phyloP scores from a whole-genome alignment of 2,888 invertebrate genomes.

The Heliconius charithonia region DNA sequence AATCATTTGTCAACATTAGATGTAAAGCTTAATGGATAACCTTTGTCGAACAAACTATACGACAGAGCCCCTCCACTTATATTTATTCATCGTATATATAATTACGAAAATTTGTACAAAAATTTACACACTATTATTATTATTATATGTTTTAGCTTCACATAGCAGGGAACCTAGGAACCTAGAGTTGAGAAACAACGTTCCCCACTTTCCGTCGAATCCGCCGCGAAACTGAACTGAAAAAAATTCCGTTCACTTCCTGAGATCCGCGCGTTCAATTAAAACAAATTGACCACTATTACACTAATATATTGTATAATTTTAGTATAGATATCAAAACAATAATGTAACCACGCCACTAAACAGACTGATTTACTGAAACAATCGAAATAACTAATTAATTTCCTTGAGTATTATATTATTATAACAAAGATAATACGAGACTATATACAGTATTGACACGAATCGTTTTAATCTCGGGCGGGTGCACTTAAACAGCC shows the following conservation, averaged over 20 bases:
- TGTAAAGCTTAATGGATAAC: constrained; percentile 9
- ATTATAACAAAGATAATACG: constrained; percentile 10
- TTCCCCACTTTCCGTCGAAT: too few relatives aligned
- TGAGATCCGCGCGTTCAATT: too few relatives aligned
- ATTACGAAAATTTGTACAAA: too few relatives aligned
- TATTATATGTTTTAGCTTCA: too few relatives aligned
- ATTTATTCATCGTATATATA: background rate
- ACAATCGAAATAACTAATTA: constrained; percentile 17
- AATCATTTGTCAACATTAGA: constrained; percentile 19
- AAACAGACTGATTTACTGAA: constrained; percentile 34
- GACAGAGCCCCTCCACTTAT: background rate
- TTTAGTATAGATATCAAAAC: background rate
- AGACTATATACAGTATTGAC: constrained; percentile 30
- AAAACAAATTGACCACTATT: too few relatives aligned
- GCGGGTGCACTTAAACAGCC: constrained; percentile 19
- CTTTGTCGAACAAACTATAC: background rate
- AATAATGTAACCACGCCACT: constrained; percentile 6
- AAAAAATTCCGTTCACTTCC: too few relatives aligned
- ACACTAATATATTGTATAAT: too few relatives aligned
- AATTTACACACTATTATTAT: too few relatives aligned
- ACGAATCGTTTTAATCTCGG: constrained; percentile 28
- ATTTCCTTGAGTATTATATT: constrained; percentile 5
- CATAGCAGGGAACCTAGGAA: too few relatives aligned
- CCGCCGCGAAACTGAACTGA: too few relatives aligned
- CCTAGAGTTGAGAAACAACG: too few relatives aligned